phyloP scores from a whole-genome alignment of 1,140 invertebrate genomes.

The Charaxes varanes region DNA sequence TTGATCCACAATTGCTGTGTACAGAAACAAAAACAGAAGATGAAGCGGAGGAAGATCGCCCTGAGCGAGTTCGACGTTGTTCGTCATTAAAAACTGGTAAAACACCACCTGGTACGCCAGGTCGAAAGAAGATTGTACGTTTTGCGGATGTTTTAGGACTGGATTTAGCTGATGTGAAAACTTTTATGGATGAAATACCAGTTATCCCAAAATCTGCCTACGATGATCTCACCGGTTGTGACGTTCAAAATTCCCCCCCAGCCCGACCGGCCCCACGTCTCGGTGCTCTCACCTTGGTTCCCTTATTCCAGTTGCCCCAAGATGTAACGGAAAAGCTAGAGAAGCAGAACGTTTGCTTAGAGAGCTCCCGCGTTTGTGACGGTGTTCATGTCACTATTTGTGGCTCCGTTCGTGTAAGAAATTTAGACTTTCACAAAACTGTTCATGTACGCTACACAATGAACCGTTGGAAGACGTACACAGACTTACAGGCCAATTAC shows the following conservation, averaged over 20 bases:
- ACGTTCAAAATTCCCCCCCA: conserved; percentile 62
- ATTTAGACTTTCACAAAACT: conserved; percentile 93
- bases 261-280: conserved; percentile 51
- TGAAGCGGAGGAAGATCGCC: conserved; percentile 69
- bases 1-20: conserved; percentile 42
- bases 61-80: conserved; percentile 82
- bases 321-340: conserved; percentile 85
- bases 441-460: conserved; percentile 91
- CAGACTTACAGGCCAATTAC: conserved; percentile 88
- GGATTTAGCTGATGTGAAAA: conserved; percentile 92
- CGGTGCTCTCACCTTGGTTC: conserved; percentile 75
- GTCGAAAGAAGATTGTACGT: conserved; percentile 93
- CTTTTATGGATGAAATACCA: conserved; percentile 92
- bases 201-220: conserved; percentile 90
- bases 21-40: conserved; percentile 37
- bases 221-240: conserved; percentile 79
- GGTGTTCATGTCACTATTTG: conserved; percentile 83
- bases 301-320: conserved; percentile 89
- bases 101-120: conserved; percentile 91
- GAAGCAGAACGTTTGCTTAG: conserved; percentile 86
- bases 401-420: conserved; percentile 90
- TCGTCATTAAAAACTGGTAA: conserved; percentile 93
- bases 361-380: conserved; percentile 86
- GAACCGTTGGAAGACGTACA: conserved; percentile 89
- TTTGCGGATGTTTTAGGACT: conserved; percentile 96